Base-by-base conservation (phyloP, 2,888 invertebrate species). In the Apotomis capreana region DNA sequence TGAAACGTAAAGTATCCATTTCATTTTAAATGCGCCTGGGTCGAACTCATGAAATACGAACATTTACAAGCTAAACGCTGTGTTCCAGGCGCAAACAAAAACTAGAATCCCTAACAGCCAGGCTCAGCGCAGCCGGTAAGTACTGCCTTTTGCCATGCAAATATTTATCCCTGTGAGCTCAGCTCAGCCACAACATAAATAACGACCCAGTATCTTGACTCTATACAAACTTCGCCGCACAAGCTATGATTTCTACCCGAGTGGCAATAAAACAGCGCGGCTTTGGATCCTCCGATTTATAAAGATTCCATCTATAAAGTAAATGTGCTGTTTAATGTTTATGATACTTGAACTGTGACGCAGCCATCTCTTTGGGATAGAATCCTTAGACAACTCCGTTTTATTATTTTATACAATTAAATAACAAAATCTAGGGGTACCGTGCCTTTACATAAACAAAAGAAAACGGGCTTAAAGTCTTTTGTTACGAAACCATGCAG, bases 141-240 rank as follows among this genome's bases (percentile, higher is more conserved):
- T 57, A 37, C 65, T 44, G 61, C 10, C 62, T 68, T 68, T 61
- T 68, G 55, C 67, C 57, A 62, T 58, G 68, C 68, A 68, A 72
- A 72, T 72, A 63, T 72, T 72, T 72, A 58, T 51, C 10, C 51
- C 44, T 26, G 26, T 54, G 54, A 15, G 26, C 68, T 54, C 44
- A 36, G 46, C 46, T 15, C 26, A 37, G 10, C 37, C 46, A 46
- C 55, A 55, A 44, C 52, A 4, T 12, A 55, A 26, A 44, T 26
- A 44, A 55, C 12, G 9, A 12, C 2, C 2, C 54, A 64, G 64
- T 64, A 55, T n/a, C 15, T 4, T 8, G 15, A 55, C 64, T 64
- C 26, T 4, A 44, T 54, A 15, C 12, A 13, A 15, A 6, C 44
- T 6, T 44, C 0, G 44, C 2, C 2, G 26, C 26, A 26, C 26